Conservation (phyloP, 2,113 vertebrate genomes). For the Dipodomys ordii region DNA sequence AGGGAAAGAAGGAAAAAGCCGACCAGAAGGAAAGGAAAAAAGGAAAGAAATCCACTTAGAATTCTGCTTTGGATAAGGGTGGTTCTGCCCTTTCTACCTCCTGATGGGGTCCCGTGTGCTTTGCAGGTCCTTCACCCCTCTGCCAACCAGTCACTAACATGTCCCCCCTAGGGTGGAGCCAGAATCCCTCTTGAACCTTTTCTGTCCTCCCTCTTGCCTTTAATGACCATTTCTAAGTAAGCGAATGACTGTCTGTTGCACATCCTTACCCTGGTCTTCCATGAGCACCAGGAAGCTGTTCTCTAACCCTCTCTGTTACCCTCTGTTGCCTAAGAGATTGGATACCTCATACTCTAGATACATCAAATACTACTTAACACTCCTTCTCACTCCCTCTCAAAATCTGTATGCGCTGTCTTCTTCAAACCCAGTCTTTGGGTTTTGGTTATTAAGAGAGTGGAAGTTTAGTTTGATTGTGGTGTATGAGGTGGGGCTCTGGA, state of each 20-base stretch:
- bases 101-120: neutral
- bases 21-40: fast-evolving
- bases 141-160: neutral
- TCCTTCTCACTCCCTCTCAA: neutral
- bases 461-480: neutral
- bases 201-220: neutral
- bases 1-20: neutral
- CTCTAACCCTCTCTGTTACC: fast-evolving
- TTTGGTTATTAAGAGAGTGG: neutral
- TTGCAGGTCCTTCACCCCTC: neutral
- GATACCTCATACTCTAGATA: no score
- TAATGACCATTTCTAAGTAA: neutral
- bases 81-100: neutral
- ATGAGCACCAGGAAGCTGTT: neutral
- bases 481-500: neutral
- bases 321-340: neutral
- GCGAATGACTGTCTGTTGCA: neutral
- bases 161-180: no score
- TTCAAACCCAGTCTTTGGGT: neutral
- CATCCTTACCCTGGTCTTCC: neutral
- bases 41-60: neutral
- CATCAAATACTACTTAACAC: neutral
- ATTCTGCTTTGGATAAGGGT: neutral
- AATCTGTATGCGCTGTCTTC: neutral
- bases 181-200: neutral